Base-by-base conservation (phyloP, 2,888 invertebrate genomes). In the Lasioglossum oenotherae region DNA sequence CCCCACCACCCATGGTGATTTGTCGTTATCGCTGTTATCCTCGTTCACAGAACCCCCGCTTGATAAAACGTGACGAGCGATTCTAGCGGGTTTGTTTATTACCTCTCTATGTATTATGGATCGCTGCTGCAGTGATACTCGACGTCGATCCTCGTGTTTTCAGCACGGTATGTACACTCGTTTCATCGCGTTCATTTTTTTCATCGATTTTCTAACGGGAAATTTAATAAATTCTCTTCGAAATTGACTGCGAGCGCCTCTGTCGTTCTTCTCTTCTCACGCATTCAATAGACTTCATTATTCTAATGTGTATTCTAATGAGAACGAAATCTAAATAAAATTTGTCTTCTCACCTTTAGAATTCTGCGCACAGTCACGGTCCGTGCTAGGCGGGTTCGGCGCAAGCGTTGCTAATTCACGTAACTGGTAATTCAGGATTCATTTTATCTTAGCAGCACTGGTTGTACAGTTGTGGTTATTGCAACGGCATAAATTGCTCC, bases 21-120 rank as follows among this genome's bases (percentile, higher is more conserved):
- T 19, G 35, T 67, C 19, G 35, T 67, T 67, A 67, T 67, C 67
- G 19, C 67, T 67, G 67, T 67, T 67, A 67, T 67, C 67, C 31
- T 67, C 35, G 67, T 35, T 60, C 60, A 3, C 60, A 14, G 60
- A 4, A n/a, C 0, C 12, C 10, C 60, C 14, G 31, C 12, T 60
- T 27, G 60, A 27, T 60, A 27, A 60, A 60, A 60, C 27, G 60
- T 60, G 27, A 60, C 60, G 27, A 60, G 60, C 4, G 27, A 27
- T 60, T 60, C 27, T 60, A 14, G 60, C 27, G 14, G 27, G n/a
- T 60, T 60, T 60, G 60, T 27, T 60, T 60, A 60, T 60, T 60
- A 60, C 27, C 60, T 27, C 27, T 27, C 14, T 27, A 27, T 60
- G 27, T 27, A 60, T 60, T 27, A 60, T 5, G 60, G 60, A 60